Conservation (phyloP, 1,140 invertebrate genomes). For the Drosophila bipectinata region DNA sequence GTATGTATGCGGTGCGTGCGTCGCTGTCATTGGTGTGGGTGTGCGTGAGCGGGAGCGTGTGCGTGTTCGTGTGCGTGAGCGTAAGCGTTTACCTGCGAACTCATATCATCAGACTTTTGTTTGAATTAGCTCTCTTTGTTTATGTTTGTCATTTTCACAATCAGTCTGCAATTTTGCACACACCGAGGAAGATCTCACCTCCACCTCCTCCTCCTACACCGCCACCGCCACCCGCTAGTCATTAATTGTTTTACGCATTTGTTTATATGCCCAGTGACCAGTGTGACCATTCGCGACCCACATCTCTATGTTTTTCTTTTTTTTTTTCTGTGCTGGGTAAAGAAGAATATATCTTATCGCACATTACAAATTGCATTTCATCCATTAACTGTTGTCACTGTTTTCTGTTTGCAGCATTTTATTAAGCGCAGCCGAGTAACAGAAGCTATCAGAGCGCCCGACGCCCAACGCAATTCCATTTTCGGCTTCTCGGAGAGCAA, state of each 20-base stretch:
- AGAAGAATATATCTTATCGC: conserved; percentile 61
- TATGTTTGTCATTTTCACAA: conserved; percentile 64
- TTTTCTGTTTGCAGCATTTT: conserved; percentile 63
- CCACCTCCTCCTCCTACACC: conserved; percentile 6
- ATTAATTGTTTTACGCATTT: conserved; percentile 67
- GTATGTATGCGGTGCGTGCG: conserved; percentile 52
- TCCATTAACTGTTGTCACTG: background rate
- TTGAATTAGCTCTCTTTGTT: conserved; percentile 54
- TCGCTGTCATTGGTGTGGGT: conserved; percentile 24
- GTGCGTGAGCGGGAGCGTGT: conserved; percentile 36
- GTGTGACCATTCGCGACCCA: conserved; percentile 37
- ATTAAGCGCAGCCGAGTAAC: conserved; percentile 47
- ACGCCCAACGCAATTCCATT: conserved; percentile 67
- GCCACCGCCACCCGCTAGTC: background rate
- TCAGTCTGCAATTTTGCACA: conserved; percentile 61
- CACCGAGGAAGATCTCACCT: conserved; percentile 23
- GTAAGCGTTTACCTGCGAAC: conserved; percentile 37
- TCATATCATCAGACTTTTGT: conserved; percentile 11
- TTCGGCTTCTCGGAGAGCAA: conserved; percentile 55
- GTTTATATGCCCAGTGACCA: conserved; percentile 50
- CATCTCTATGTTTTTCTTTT: background rate
- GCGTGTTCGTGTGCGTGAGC: conserved; percentile 26
- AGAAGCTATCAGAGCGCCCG: conserved; percentile 15
- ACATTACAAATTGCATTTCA: conserved; percentile 40
- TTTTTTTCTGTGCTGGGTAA: conserved; percentile 19